Evolutionary conservation across 2,888 invertebrate genomes (phyloP).

Genomic region (Drosophila anomelani): DNA sequence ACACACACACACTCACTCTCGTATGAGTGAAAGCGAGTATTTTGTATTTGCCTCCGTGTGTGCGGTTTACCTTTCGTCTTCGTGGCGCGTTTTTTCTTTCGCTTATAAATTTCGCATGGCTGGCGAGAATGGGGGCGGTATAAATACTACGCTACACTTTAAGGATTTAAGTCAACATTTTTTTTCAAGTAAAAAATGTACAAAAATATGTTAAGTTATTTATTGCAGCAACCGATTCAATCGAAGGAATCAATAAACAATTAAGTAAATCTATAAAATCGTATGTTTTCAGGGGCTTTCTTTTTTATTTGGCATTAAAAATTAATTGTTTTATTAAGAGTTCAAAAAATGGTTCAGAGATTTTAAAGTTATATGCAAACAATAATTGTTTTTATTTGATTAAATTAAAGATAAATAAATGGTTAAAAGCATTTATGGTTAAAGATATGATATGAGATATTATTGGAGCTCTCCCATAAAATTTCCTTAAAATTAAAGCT

Average conservation of each 20-base stretch:
- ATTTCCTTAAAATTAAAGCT: too few species aligned
- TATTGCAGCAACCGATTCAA: background rate
- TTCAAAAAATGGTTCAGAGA: accelerated
- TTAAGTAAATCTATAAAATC: background rate
- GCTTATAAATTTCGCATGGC: conserved; percentile 62
- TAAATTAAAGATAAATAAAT: background rate
- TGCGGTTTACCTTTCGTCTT: conserved; percentile 24
- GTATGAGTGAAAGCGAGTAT: conserved; percentile 33
- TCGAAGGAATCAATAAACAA: too few species aligned
- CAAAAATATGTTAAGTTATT: background rate
- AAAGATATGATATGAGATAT: too few species aligned
- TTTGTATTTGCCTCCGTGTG: conserved; percentile 36
- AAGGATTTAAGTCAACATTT: background rate
- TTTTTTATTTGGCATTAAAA: background rate
- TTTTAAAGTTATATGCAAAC: background rate
- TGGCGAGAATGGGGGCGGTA: conserved; percentile 6
- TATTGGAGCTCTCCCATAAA: too few species aligned
- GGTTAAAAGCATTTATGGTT: too few species aligned
- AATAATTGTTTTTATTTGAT: background rate
- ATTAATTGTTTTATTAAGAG: background rate
- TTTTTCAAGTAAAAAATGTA: background rate
- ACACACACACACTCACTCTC: background rate
- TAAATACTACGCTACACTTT: conserved; percentile 20
- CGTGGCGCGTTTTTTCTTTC: conserved; percentile 23
- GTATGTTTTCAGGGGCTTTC: too few species aligned